Evolutionary conservation across 2,113 vertebrate genomes (phyloP).

Genomic region (Alligator mississippiensis): DNA sequence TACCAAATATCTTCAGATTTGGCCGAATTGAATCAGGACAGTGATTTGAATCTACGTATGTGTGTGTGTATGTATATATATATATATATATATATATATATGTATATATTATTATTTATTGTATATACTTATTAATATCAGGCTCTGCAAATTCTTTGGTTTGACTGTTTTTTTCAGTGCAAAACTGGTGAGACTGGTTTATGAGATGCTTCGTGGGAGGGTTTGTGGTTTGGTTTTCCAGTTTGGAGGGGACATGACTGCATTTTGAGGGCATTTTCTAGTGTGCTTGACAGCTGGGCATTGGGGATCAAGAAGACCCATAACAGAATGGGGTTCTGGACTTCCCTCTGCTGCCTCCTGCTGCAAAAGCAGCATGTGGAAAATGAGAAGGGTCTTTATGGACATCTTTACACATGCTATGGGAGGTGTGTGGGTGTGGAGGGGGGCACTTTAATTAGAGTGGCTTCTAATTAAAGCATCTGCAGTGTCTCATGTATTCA

Average conservation of each 20-base stretch:
- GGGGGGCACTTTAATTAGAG: too few species aligned
- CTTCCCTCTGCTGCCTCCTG: neutral
- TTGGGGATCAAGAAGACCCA: neutral
- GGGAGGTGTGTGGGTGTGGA: too few species aligned
- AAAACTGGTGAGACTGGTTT: neutral
- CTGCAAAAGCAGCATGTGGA: neutral
- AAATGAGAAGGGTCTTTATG: neutral
- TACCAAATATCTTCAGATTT: too few species aligned
- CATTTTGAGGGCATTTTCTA: neutral
- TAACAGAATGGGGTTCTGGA: neutral
- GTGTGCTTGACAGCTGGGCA: neutral
- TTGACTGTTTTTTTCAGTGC: neutral
- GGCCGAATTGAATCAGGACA: too few species aligned
- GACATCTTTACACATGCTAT: too few species aligned
- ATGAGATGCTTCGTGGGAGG: too few species aligned
- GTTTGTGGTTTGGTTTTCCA: neutral
- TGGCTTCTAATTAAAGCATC: too few species aligned
- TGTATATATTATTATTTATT: neutral
- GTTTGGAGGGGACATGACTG: neutral
- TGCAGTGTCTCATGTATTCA: too few species aligned
- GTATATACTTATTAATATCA: neutral
- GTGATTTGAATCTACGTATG: too few species aligned
- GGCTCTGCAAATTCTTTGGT: neutral
- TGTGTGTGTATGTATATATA: too few species aligned
- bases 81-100: too few species aligned